These are phyloP conservation scores for Neodiprion lecontei DNA, from an alignment of 1,140 invertebrate species.

Conservation along the genomic window DNA sequence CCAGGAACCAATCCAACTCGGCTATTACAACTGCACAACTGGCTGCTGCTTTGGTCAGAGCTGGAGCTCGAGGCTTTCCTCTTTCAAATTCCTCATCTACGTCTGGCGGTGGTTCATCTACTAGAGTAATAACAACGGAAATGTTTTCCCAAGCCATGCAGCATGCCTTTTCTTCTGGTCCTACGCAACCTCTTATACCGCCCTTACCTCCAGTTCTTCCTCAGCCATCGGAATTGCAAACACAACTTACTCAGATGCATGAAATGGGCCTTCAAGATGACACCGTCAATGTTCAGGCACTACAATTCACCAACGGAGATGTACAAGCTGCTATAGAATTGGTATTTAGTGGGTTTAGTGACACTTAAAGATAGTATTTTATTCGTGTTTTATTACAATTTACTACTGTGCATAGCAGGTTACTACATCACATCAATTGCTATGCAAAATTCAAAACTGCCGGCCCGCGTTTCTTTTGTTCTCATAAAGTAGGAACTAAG, in stretches of 20 bases:
- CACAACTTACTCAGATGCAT: slow-evolving; percentile 83
- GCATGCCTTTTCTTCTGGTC: slow-evolving; percentile 59
- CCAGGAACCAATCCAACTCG: slow-evolving; percentile 46
- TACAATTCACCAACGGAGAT: slow-evolving; percentile 83
- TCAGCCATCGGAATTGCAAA: slow-evolving; percentile 43
- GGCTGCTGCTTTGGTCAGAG: slow-evolving; percentile 60
- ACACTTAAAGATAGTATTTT: slow-evolving; percentile 38
- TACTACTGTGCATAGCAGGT: too few relatives aligned
- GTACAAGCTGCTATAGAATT: slow-evolving; percentile 87
- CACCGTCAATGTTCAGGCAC: slow-evolving; percentile 82
- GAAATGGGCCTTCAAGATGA: slow-evolving; percentile 89
- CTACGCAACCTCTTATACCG: slow-evolving; percentile 28
- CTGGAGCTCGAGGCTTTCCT: slow-evolving; percentile 38
- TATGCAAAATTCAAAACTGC: too few relatives aligned
- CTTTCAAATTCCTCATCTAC: slow-evolving; percentile 39
- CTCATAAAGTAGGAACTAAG: too few relatives aligned
- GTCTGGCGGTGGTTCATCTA: slow-evolving; percentile 35
- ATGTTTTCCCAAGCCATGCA: slow-evolving; percentile 68
- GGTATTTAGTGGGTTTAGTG: slow-evolving; percentile 67
- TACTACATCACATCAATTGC: too few relatives aligned
- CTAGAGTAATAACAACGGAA: slow-evolving; percentile 63
- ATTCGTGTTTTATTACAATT: background rate
- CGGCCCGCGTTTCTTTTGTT: too few relatives aligned
- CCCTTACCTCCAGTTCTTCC: slow-evolving; percentile 33
- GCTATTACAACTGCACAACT: slow-evolving; percentile 62